Conservation (phyloP, 2,113 vertebrate species). For the Oryzias curvinotus region DNA sequence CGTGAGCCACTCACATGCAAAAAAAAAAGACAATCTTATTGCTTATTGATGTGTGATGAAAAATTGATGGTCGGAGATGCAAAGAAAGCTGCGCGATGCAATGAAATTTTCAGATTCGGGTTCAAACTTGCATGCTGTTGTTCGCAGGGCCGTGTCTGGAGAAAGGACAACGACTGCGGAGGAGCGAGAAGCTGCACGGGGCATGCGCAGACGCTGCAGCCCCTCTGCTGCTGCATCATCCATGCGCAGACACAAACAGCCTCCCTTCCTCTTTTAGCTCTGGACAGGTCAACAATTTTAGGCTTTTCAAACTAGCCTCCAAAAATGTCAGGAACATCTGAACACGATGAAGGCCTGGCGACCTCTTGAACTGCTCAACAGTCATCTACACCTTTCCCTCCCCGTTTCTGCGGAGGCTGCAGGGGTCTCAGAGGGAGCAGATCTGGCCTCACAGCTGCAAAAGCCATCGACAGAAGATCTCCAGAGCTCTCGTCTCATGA, state of each 20-base stretch:
- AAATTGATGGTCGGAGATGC: conserved; percentile 53
- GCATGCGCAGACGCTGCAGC: conserved; percentile 31
- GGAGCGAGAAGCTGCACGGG: conserved; percentile 47
- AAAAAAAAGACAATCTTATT: conserved; percentile 45
- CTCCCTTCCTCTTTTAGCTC: conserved; percentile 6
- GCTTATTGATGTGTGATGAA: conserved; percentile 62
- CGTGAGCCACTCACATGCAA: neutral
- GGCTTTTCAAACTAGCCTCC: neutral
- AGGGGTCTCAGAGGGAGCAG: conserved; percentile 16
- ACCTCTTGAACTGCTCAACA: conserved; percentile 1
- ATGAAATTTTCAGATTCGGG: conserved; percentile 53
- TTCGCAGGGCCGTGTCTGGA: no score
- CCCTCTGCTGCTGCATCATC: conserved; percentile 33
- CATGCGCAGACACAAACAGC: conserved; percentile 23
- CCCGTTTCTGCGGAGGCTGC: conserved; percentile 3
- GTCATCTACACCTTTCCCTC: conserved; percentile 6
- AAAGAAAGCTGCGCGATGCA: conserved; percentile 32
- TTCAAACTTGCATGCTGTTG: conserved; percentile 4
- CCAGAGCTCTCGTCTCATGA: conserved; percentile 20
- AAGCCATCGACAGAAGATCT: conserved; percentile 53
- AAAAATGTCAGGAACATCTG: neutral
- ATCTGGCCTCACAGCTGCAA: conserved; percentile 64
- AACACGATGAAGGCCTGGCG: neutral
- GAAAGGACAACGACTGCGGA: conserved; percentile 7
- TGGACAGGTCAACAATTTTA: neutral